phyloP scores from a whole-genome alignment of 2,888 invertebrate genomes.

The Phlogophora meticulosa region DNA sequence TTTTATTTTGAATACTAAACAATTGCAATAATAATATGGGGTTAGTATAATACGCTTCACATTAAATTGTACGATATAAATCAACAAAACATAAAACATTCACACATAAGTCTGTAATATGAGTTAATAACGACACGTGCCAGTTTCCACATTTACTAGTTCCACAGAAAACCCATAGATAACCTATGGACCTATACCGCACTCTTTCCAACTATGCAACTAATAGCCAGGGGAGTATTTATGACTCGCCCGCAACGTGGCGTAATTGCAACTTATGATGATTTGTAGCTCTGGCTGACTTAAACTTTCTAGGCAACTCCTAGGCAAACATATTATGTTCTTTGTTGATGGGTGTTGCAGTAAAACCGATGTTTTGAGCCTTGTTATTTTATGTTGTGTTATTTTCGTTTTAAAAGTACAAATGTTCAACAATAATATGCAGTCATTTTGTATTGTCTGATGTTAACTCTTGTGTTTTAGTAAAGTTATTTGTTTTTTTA shows the following conservation, averaged over 20 bases:
- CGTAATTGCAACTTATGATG: conserved; percentile 88
- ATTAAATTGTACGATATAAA: conserved; percentile 16
- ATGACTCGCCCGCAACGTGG: conserved; percentile 74
- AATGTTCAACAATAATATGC: neutral
- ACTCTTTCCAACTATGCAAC: conserved; percentile 86
- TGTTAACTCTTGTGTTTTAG: neutral
- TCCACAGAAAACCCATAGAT: conserved; percentile 66
- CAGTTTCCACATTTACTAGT: conserved; percentile 38
- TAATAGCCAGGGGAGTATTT: conserved; percentile 83
- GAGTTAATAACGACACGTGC: conserved; percentile 41
- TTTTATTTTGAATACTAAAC: conserved; percentile 16
- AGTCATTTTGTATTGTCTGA: too few species aligned
- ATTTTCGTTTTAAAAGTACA: conserved; percentile 11
- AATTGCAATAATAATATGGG: conserved; percentile 3
- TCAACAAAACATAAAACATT: conserved; percentile 26
- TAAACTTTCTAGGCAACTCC: conserved; percentile 73
- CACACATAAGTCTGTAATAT: conserved; percentile 23
- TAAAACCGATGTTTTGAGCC: conserved; percentile 40
- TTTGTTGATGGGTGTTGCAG: conserved; percentile 58
- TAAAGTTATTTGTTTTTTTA: neutral
- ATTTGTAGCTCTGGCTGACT: conserved; percentile 82
- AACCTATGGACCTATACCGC: conserved; percentile 66
- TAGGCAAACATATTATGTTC: conserved; percentile 56
- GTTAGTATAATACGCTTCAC: conserved; percentile 13
- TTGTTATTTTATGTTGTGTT: conserved; percentile 33